Evolutionary conservation across 2,888 invertebrate genomes (phyloP), one percentile per base, ranked within the genome.

Genomic region (Isotomurus palustris): DNA sequence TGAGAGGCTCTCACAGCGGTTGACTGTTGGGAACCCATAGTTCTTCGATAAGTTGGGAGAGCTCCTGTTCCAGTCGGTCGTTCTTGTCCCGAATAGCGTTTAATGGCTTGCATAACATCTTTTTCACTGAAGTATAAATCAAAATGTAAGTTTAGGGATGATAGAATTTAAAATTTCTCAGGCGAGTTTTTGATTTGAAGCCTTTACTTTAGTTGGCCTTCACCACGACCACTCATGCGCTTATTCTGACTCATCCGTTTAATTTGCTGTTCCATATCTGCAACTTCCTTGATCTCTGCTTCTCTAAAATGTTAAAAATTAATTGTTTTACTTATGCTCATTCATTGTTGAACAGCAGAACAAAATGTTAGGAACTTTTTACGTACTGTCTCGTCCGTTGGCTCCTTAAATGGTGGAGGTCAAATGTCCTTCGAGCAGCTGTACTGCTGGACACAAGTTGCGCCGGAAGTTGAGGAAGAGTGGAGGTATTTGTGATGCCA

Each of bases 401-500:
- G 5, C 4, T 12, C 25, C 63, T 28, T 45, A 60, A 40, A 25
- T 45, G 14, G 50, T 58, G 56, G 8, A 64, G 32, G 14, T 64
- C 61, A 32, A 24, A 61, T 10, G 64, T 56, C 8, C 64, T 28
- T 24, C 56, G 60, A 14, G 56, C 45, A 1, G 61, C 58, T 21
- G 52, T 55, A 1, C 43, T 25, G 32, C 51, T 52, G 19, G 54
- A 51, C 12, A 40, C 56, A 6, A 49, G 3, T 27, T 38, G 52
- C 4, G 60, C 56, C n/a, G 48, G 47, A 24, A 58, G 35, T 4
- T 28, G 2, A 24, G 64, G 64, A 2, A 65, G 27, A 22, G 35
- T 51, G 2, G 55, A 45, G 8, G 49, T 12, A 44, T 65, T 62
- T 1, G 65, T 62, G 2, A 58, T 41, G 14, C 65, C 65, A 21